Conservation (phyloP, 2,888 invertebrate species). For the Drosophila mimica region DNA sequence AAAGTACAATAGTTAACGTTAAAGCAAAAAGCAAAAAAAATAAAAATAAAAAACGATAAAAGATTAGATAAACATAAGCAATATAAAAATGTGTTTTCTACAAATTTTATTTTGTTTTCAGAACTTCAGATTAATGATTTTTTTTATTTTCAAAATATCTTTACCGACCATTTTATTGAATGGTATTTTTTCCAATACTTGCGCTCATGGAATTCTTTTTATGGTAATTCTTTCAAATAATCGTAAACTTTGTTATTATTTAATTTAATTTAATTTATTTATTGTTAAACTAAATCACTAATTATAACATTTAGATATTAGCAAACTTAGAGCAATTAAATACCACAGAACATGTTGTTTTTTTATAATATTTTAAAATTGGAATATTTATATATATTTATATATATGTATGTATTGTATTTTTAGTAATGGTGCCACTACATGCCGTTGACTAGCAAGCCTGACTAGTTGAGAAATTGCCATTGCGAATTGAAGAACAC, state of each 20-base stretch:
- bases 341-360: slow-evolving; percentile 78
- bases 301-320: slow-evolving; percentile 77
- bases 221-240: neutral
- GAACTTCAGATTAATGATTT: neutral
- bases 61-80: too few relatives aligned
- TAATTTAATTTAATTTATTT: slow-evolving; percentile 50
- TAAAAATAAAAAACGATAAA: too few relatives aligned
- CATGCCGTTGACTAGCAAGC: slow-evolving; percentile 64
- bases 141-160: neutral
- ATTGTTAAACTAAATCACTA: slow-evolving; percentile 75
- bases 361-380: slow-evolving; percentile 69
- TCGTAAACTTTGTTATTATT: neutral
- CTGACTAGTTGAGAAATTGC: slow-evolving; percentile 58
- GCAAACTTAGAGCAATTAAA: slow-evolving; percentile 79
- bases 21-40: too few relatives aligned
- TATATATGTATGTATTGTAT: slow-evolving; percentile 32
- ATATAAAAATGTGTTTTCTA: too few relatives aligned
- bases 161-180: neutral
- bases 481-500: slow-evolving; percentile 16
- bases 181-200: neutral
- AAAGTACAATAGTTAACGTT: neutral
- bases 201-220: neutral
- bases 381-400: slow-evolving; percentile 49
- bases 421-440: slow-evolving; percentile 45
- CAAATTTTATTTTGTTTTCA: too few relatives aligned